Conservation (phyloP, 2,888 invertebrate genomes). For the Platypus cylindrus region DNA sequence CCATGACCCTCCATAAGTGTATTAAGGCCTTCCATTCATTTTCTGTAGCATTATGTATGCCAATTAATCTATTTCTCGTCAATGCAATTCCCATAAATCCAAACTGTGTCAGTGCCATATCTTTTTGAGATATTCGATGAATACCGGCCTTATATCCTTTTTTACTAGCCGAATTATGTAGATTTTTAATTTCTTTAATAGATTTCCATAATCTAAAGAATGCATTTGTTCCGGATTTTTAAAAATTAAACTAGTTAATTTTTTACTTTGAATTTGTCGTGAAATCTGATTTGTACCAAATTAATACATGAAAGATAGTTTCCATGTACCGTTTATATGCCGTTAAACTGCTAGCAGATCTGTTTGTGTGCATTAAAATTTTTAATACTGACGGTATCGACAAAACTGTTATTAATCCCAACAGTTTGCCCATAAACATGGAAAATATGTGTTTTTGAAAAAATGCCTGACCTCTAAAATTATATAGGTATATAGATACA, state of each 20-base stretch:
- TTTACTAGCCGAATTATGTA: conserved; percentile 52
- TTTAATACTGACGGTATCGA: too few species aligned
- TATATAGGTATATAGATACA: background rate
- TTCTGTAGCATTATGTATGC: conserved; percentile 45
- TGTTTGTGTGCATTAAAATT: too few species aligned
- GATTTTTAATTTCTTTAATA: conserved; percentile 48
- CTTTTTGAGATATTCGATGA: conserved; percentile 61
- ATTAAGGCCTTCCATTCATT: conserved; percentile 61
- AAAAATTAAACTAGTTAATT: background rate
- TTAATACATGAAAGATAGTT: conserved; percentile 57
- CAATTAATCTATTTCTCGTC: conserved; percentile 49
- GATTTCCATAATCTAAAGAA: conserved; percentile 53
- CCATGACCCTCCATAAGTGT: conserved; percentile 75
- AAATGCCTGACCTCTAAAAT: conserved; percentile 55
- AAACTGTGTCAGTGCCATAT: conserved; percentile 76
- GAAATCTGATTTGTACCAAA: conserved; percentile 52
- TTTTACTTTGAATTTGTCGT: background rate
- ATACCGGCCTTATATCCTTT: conserved; percentile 36
- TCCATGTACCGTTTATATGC: conserved; percentile 65
- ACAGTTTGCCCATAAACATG: conserved; percentile 56
- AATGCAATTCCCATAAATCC: conserved; percentile 72
- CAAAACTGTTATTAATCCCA: conserved; percentile 66
- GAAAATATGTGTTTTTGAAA: conserved; percentile 55
- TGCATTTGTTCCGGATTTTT: background rate
- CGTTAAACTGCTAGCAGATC: conserved; percentile 48